Evolutionary conservation across 2,113 vertebrate genomes (phyloP).

Genomic region (Anguilla japonica): DNA sequence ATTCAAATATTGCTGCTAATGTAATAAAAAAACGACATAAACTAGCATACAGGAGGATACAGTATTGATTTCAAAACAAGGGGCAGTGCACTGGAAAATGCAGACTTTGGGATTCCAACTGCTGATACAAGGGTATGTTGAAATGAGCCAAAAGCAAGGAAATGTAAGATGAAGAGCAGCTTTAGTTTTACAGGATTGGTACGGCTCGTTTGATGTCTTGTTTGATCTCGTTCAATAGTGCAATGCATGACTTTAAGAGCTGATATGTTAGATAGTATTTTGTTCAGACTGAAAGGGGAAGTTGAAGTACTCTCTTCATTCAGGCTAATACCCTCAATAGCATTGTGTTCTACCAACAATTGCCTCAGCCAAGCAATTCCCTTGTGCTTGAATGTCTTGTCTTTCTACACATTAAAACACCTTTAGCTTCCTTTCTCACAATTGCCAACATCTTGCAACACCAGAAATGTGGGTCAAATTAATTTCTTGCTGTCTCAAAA

Average conservation of each 20-base stretch:
- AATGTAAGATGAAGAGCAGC: background rate
- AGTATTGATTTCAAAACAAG: background rate
- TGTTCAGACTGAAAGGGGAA: slow-evolving; percentile 4
- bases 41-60: too few relatives aligned
- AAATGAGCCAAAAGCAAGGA: background rate
- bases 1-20: too few relatives aligned
- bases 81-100: background rate
- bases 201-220: background rate
- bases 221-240: background rate
- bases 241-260: background rate
- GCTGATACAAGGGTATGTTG: background rate
- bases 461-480: background rate
- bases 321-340: background rate
- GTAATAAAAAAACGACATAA: too few relatives aligned
- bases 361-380: background rate
- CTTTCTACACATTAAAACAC: background rate
- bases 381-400: background rate
- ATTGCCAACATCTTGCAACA: background rate
- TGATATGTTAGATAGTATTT: slow-evolving; percentile 20
- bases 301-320: background rate
- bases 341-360: background rate
- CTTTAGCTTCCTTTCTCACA: background rate
- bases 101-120: background rate
- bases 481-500: background rate
- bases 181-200: background rate